Evolutionary conservation across 2,113 vertebrate genomes (phyloP).

Genomic region (Crocuta crocuta): DNA sequence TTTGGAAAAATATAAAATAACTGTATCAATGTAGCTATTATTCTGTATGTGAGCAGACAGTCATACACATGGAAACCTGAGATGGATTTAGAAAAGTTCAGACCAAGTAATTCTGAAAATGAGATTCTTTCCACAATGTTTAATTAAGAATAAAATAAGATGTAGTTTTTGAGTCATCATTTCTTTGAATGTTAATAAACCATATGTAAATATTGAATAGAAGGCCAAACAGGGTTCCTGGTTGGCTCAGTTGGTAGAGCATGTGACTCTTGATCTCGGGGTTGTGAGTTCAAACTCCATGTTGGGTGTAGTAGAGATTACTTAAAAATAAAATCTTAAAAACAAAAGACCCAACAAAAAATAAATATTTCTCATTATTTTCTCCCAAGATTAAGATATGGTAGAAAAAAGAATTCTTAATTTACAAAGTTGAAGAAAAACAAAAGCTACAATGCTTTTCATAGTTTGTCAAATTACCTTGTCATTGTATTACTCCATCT

Average conservation of each 20-base stretch:
- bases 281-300: neutral
- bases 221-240: neutral
- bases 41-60: neutral
- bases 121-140: neutral
- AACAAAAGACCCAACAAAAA: neutral
- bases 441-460: neutral
- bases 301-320: neutral
- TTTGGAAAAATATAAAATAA: constrained; percentile 16
- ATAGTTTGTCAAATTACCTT: neutral
- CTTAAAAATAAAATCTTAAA: neutral
- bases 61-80: neutral
- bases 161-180: neutral
- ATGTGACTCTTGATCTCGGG: neutral
- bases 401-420: neutral
- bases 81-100: neutral
- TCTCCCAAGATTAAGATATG: neutral
- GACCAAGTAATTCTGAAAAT: neutral
- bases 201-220: neutral
- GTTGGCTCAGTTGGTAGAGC: neutral
- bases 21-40: neutral
- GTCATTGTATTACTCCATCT: neutral
- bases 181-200: neutral
- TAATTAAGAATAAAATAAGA: neutral
- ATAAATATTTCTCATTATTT: neutral
- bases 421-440: neutral